Percentiles rank a stretch among this genome's conserved stretches.
Evolutionary conservation across 2,888 invertebrate genomes (phyloP).

Genomic region (Eupelmus urozonus): DNA sequence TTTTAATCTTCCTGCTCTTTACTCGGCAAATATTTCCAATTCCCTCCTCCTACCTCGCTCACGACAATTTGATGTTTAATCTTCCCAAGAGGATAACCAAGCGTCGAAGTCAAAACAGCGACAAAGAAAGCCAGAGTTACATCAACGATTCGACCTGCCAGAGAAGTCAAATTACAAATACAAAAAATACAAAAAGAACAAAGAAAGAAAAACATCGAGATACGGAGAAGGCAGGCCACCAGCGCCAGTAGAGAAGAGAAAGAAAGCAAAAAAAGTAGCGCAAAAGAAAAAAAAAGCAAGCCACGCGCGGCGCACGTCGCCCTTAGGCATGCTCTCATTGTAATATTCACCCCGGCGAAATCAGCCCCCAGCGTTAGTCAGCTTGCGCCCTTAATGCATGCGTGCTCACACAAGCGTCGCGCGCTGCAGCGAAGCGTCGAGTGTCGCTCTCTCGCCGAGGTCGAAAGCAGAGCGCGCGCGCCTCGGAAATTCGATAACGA

Average conservation of each 20-base stretch:
- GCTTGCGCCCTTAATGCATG: background rate
- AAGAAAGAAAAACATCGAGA: background rate
- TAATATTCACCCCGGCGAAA: slow-evolving; percentile 33
- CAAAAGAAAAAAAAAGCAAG: background rate
- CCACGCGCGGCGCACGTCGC: background rate
- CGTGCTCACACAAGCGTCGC: background rate
- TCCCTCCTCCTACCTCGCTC: background rate
- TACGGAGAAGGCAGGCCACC: background rate
- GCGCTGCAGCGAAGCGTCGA: background rate
- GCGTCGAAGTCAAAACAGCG: slow-evolving; percentile 10
- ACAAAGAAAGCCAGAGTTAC: background rate
- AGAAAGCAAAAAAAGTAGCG: background rate
- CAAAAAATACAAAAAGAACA: background rate
- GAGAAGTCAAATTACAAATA: background rate
- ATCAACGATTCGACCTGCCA: background rate
- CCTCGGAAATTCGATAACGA: slow-evolving; percentile 16
- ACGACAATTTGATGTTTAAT: slow-evolving; percentile 22
- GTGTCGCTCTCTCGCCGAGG: background rate
- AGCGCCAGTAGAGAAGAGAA: background rate
- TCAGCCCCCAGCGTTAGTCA: background rate
- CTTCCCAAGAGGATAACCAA: slow-evolving; percentile 26
- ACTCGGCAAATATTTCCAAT: slow-evolving; percentile 7
- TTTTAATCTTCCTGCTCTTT: slow-evolving; percentile 11
- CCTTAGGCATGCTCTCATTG: slow-evolving; percentile 10
- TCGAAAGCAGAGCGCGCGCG: background rate